phyloP scores from a whole-genome alignment of 2,113 vertebrate species.

The Australoheros scitulus region DNA sequence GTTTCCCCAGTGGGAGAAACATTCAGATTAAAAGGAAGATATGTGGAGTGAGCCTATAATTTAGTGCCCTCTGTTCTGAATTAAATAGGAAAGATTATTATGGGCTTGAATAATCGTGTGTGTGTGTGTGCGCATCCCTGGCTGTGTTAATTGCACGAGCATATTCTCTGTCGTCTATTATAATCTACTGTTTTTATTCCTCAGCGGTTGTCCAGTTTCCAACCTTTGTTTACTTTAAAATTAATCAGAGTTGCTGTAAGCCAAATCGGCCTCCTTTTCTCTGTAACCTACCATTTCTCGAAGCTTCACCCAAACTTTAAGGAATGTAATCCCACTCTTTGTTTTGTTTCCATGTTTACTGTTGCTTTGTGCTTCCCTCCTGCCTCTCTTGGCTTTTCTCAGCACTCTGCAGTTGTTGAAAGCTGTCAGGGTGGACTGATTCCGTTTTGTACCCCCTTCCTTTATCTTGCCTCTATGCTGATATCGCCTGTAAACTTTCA shows the following conservation, averaged over 20 bases:
- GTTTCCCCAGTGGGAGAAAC: background rate
- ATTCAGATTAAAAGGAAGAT: background rate
- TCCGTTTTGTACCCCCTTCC: background rate
- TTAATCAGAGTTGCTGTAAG: background rate
- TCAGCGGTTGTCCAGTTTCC: background rate
- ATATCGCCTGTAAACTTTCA: background rate
- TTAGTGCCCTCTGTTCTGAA: slow-evolving; percentile 1
- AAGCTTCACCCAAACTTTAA: background rate
- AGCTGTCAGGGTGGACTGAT: slow-evolving; percentile 21
- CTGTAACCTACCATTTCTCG: background rate
- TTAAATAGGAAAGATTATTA: background rate
- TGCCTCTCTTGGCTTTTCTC: slow-evolving; percentile 9
- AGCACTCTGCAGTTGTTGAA: slow-evolving; percentile 26
- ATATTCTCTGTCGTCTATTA: background rate
- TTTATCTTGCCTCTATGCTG: background rate
- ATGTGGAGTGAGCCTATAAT: slow-evolving; percentile 26
- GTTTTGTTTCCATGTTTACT: slow-evolving; percentile 1
- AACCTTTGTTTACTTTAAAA: background rate
- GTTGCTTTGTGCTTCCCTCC: background rate
- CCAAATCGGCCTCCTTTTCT: background rate
- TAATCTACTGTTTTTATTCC: background rate
- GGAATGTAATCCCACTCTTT: background rate
- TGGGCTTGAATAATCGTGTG: background rate
- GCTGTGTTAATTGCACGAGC: background rate
- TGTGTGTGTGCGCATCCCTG: background rate